Percentiles rank a stretch among this genome's conserved stretches.
phyloP scores from a whole-genome alignment of 2,888 invertebrate genomes.

The Synanthedon formicaeformis region DNA sequence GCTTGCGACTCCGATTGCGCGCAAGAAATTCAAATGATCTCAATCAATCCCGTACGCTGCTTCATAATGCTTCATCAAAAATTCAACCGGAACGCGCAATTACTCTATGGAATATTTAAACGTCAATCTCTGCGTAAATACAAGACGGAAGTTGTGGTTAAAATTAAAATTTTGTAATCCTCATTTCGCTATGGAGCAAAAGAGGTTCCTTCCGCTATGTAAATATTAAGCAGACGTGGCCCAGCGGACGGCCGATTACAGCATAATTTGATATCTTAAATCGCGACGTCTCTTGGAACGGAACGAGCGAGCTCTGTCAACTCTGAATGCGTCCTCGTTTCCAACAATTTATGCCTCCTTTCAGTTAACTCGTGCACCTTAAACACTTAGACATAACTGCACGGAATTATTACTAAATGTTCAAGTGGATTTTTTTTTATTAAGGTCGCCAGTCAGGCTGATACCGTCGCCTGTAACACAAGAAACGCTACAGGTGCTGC shows the following conservation, averaged over 20 bases:
- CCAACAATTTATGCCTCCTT: conserved; percentile 54
- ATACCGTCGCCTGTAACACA: no score
- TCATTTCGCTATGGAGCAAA: conserved; percentile 41
- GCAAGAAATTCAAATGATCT: conserved; percentile 59
- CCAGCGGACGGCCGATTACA: conserved; percentile 49
- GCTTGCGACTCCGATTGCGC: conserved; percentile 43
- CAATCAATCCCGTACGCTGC: conserved; percentile 53
- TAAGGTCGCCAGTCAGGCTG: no score
- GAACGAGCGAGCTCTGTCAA: conserved; percentile 41
- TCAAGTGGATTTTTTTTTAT: conserved; percentile 7
- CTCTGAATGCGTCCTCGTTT: conserved; percentile 51
- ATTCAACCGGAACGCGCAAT: conserved; percentile 57
- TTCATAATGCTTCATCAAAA: conserved; percentile 61
- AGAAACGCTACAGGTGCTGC: no score
- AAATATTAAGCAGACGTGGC: conserved; percentile 48
- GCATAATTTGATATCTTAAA: conserved; percentile 64
- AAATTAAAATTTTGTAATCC: conserved; percentile 58
- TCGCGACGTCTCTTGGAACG: conserved; percentile 40
- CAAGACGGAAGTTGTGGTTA: conserved; percentile 46
- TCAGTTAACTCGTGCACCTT: conserved; percentile 30
- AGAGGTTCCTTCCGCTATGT: conserved; percentile 54
- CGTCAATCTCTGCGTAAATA: conserved; percentile 52
- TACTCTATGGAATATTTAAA: conserved; percentile 63
- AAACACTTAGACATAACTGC: conserved; percentile 24
- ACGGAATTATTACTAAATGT: conserved; percentile 26